Percentiles rank a stretch among this genome's conserved stretches.
These are phyloP conservation scores for Gasterosteus aculeatus DNA, from an alignment of 2,113 vertebrate genomes.

Conservation along the genomic window DNA sequence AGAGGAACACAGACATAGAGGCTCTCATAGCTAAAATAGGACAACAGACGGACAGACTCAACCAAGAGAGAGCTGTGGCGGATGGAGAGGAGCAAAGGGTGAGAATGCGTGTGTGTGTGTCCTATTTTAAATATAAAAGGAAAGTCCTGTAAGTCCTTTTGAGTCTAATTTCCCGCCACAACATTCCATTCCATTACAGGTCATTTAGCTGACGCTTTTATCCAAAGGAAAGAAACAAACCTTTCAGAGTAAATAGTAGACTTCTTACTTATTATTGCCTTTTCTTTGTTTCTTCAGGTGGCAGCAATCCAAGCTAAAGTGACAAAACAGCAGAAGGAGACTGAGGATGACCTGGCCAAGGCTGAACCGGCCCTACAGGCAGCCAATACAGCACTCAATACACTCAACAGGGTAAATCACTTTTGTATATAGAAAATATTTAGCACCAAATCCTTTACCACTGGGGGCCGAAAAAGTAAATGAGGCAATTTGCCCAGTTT, in stretches of 20 bases:
- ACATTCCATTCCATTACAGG: too few species aligned
- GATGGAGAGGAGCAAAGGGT: constrained; percentile 79
- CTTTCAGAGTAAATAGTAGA: neutral
- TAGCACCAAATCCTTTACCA: neutral
- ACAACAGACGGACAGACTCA: constrained; percentile 78
- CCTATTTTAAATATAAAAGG: too few species aligned
- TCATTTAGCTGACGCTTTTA: too few species aligned
- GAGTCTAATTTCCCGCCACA: neutral
- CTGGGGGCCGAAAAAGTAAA: too few species aligned
- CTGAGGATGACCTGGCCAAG: constrained; percentile 81
- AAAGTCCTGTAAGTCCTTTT: neutral
- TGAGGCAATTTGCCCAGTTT: too few species aligned
- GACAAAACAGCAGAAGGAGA: constrained; percentile 81
- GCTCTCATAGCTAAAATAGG: constrained; percentile 80
- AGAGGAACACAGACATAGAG: constrained; percentile 85
- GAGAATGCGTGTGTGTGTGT: neutral
- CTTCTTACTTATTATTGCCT: neutral
- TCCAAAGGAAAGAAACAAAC: neutral
- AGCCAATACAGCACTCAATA: constrained; percentile 77
- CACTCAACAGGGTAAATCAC: constrained; percentile 74
- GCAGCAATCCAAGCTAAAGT: constrained; percentile 80
- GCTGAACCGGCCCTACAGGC: constrained; percentile 76
- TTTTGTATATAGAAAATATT: neutral
- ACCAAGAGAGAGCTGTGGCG: constrained; percentile 73
- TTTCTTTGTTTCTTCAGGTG: constrained; percentile 61